phyloP scores from a whole-genome alignment of 2,797 vertebrate species.

The Acanthurus lineatus region DNA sequence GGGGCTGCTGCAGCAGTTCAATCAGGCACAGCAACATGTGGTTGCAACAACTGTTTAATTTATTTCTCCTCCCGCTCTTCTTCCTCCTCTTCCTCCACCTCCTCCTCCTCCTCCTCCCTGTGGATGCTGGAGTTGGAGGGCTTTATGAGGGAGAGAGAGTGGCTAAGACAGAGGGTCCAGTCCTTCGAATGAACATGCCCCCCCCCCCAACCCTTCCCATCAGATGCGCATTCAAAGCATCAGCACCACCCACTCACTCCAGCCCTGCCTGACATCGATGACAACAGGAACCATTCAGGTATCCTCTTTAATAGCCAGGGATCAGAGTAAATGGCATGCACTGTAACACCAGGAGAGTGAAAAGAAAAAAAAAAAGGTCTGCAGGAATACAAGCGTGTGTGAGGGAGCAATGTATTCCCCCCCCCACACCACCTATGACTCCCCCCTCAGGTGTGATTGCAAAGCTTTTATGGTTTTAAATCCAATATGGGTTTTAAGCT shows the following conservation, averaged over 20 bases:
- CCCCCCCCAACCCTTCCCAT: constrained; percentile 56
- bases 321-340: constrained; percentile 64
- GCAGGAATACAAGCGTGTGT: constrained; percentile 31
- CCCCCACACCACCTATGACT: constrained; percentile 40
- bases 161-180: constrained; percentile 55
- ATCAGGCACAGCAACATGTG: constrained; percentile 86
- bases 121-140: constrained; percentile 74
- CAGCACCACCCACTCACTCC: constrained; percentile 74
- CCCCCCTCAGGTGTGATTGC: constrained; percentile 37
- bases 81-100: constrained; percentile 43
- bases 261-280: constrained; percentile 66
- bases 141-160: constrained; percentile 40
- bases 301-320: constrained; percentile 64
- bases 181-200: constrained; percentile 71
- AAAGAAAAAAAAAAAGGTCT: not conserved
- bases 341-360: constrained; percentile 35
- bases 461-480: constrained; percentile 66
- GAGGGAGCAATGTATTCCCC: constrained; percentile 29
- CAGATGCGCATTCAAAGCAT: constrained; percentile 62
- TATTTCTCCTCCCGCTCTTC: constrained; percentile 51
- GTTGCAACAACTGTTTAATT: constrained; percentile 77
- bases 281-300: constrained; percentile 74
- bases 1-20: constrained; percentile 66
- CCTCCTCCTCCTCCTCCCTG: constrained; percentile 48
- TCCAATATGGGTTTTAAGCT: constrained; percentile 67